A percentile compares a stretch with the other conserved stretches of the same genome.
phyloP scores from a whole-genome alignment of 2,888 invertebrate genomes.

The Camptogramma bilineatum region DNA sequence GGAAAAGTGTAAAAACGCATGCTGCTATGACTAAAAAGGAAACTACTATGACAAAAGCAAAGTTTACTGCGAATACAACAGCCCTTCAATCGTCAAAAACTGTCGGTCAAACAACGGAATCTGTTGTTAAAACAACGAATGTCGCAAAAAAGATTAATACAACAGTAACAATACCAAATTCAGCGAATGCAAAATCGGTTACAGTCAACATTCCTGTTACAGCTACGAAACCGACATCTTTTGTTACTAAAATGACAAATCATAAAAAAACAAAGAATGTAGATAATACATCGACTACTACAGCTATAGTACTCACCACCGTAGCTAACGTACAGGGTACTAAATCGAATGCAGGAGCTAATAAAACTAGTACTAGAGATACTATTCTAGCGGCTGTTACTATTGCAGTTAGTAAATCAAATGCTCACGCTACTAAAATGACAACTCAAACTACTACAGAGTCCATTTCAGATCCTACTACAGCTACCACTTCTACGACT shows the following conservation, averaged over 20 bases:
- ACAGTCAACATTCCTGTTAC: background rate
- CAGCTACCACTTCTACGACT: background rate
- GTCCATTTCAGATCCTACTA: background rate
- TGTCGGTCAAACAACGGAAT: background rate
- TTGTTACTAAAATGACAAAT: background rate
- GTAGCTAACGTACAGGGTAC: background rate
- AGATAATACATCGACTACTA: background rate
- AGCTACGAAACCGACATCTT: background rate
- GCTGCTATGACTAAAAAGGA: background rate
- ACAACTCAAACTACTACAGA: conserved; percentile 3
- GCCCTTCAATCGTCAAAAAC: background rate
- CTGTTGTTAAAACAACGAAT: background rate
- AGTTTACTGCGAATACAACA: conserved; percentile 1
- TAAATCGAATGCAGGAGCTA: background rate
- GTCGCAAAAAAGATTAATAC: background rate
- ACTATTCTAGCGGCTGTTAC: background rate
- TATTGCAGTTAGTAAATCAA: background rate
- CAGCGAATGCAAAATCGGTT: background rate
- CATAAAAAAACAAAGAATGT: background rate
- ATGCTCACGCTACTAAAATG: background rate
- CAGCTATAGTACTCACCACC: background rate
- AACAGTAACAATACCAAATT: background rate
- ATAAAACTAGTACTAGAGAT: background rate
- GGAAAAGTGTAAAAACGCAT: background rate
- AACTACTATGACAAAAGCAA: conserved; percentile 1